Base-by-base conservation (phyloP, 2,113 vertebrate species). In the Pelobates fuscus region DNA sequence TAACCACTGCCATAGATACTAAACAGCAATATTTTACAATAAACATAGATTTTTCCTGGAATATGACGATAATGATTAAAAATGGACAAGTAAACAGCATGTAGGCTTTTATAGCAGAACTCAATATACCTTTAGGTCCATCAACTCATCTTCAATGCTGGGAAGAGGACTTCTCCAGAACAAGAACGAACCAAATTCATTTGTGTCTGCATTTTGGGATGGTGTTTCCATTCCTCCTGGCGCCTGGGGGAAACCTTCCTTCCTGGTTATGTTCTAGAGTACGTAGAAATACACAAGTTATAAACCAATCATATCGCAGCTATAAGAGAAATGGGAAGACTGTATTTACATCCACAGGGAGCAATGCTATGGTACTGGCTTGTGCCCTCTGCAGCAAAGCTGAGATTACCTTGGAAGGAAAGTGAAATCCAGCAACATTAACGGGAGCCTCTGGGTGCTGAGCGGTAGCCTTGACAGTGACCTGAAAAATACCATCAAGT, bases 321-420 rank as follows among this genome's bases (percentile, higher is more conserved):
- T n/a, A n/a, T n/a, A n/a, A n/a, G n/a, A n/a, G n/a, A n/a, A n/a
- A n/a, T n/a, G n/a, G n/a, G n/a, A n/a, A n/a, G n/a, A n/a, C n/a
- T n/a, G n/a, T n/a, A n/a, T n/a, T n/a, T n/a, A n/a, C n/a, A n/a
- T n/a, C n/a, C n/a, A n/a, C n/a, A n/a, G n/a, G n/a, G n/a, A n/a
- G n/a, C n/a, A n/a, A n/a, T n/a, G n/a, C n/a, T n/a, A n/a, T n/a
- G n/a, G n/a, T n/a, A n/a, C n/a, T n/a, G n/a, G n/a, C n/a, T n/a
- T n/a, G n/a, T n/a, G n/a, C n/a, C n/a, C n/a, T n/a, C n/a, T n/a
- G n/a, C n/a, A n/a, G n/a, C n/a, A n/a, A n/a, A n/a, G n/a, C n/a
- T n/a, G n/a, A n/a, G n/a, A n/a, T 84, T 84, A 97, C 96, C 93
- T 96, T 93, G 46, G 86, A 77, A 29, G 96, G 94, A 21, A 98